Evolutionary conservation across 2,888 invertebrate species (phyloP), one percentile per base, ranked within the genome.

Genomic region (Uropetala carovei): DNA sequence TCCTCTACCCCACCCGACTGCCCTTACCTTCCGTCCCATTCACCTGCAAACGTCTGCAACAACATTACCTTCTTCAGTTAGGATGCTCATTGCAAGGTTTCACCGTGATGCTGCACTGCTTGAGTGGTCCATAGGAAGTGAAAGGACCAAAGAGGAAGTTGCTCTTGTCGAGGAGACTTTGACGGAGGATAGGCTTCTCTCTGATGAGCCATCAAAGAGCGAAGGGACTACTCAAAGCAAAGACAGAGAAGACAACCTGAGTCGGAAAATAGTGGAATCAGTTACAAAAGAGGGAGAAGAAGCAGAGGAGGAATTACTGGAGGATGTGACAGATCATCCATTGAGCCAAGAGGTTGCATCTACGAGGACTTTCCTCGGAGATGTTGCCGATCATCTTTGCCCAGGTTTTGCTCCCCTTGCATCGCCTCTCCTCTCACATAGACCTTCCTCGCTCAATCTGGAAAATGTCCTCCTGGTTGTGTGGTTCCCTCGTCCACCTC

Each of bases 381-480:
- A 94, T 14, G 93, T 93, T 86, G 93, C 94, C 0, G 94, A 94
- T 64, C 93, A 93, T 64, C 94, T 94, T 93, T 94, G 94, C 89
- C 93, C 93, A 27, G 94, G 94, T n/a, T 94, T 93, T 92, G 94
- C 94, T 11, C 84, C 93, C 8, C 92, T 94, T 9, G 92, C 94
- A 81, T 94, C 94, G 0, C 93, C 93, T 82, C 93, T 43, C 8
- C 64, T 60, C 8, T 64, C 64, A 9, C 64, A 68, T 13, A 30
- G 18, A 43, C 89, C 89, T 13, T 89, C 89, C 13, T 4, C 30
- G 0, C 89, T 89, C 4, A 64, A 22, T 8, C 9, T 89, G 22
- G 89, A 89, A 43, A 30, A 89, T 8, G n/a, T 93, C n/a, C 93
- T 94, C 11, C 93, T 94, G 13, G 94, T 94, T 68, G 93, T 94